Conservation (phyloP, 2,113 vertebrate genomes). For the Microtus oregoni region DNA sequence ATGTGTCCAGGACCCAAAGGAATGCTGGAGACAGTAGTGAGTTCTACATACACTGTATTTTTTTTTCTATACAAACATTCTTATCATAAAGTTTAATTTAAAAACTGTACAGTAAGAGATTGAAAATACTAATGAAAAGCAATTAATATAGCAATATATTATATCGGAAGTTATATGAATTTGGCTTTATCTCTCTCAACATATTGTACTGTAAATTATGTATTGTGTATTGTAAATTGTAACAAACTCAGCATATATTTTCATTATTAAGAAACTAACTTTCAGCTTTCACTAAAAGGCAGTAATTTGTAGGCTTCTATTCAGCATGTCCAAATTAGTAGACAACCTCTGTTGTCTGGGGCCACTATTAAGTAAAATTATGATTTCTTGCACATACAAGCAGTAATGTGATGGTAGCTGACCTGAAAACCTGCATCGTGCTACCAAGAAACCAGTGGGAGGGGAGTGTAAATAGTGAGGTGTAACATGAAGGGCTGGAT, state of each 20-base stretch:
- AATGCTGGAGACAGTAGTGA: neutral
- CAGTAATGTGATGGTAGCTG: neutral
- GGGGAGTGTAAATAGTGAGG: too few species aligned
- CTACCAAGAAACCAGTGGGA: too few species aligned
- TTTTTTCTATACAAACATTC: neutral
- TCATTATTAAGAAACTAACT: neutral
- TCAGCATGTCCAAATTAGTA: neutral
- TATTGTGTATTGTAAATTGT: too few species aligned
- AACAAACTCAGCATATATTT: neutral
- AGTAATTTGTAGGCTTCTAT: neutral
- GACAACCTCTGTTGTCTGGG: neutral
- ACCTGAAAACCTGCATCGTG: neutral
- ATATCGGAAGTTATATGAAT: too few species aligned
- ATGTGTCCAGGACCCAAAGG: neutral
- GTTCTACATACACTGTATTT: neutral
- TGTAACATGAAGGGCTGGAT: too few species aligned
- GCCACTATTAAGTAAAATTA: neutral
- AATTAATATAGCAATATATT: neutral
- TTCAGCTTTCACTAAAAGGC: neutral
- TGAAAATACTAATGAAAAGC: neutral
- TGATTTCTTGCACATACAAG: neutral
- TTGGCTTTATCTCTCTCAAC: neutral
- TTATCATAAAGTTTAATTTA: neutral
- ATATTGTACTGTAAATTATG: too few species aligned
- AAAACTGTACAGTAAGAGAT: neutral